Conservation (phyloP, 2,888 invertebrate genomes). For the Brachyptera putata region DNA sequence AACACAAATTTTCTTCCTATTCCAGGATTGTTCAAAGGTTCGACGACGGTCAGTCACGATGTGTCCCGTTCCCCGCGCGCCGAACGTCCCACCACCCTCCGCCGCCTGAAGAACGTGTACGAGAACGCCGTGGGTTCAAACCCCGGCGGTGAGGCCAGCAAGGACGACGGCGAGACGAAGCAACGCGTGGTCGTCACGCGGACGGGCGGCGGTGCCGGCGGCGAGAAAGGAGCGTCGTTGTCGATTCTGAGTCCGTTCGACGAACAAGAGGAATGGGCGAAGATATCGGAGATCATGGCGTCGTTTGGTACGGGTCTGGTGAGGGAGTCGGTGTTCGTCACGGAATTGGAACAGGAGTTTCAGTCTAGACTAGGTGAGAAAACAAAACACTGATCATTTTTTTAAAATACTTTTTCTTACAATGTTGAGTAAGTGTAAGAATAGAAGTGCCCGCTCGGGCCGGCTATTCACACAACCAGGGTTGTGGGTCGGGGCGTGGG, state of each 20-base stretch:
- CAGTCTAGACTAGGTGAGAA: conserved; percentile 59
- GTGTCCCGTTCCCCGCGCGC: conserved; percentile 53
- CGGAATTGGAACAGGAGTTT: conserved; percentile 74
- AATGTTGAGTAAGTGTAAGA: background rate
- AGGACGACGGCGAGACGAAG: conserved; percentile 32
- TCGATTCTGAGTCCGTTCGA: conserved; percentile 82
- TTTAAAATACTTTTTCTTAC: background rate
- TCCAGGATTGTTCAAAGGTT: conserved; percentile 78
- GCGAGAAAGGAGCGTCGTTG: conserved; percentile 48
- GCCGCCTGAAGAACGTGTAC: conserved; percentile 70
- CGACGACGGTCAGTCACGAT: conserved; percentile 51
- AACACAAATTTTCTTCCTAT: too few relatives aligned
- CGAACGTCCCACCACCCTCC: conserved; percentile 70
- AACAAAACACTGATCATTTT: too few relatives aligned
- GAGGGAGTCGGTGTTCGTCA: conserved; percentile 71
- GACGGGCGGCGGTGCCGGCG: conserved; percentile 41
- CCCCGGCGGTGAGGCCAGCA: conserved; percentile 37
- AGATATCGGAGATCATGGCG: conserved; percentile 93
- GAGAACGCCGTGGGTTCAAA: conserved; percentile 51
- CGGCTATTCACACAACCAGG: too few relatives aligned
- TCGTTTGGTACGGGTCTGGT: conserved; percentile 84
- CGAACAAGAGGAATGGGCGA: conserved; percentile 94
- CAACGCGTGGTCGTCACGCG: conserved; percentile 44
- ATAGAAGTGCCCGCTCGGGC: background rate
- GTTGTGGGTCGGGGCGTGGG: too few relatives aligned